Evolutionary conservation across 2,797 vertebrate genomes (phyloP).

Genomic region (Orientallactaga sibirica): DNA sequence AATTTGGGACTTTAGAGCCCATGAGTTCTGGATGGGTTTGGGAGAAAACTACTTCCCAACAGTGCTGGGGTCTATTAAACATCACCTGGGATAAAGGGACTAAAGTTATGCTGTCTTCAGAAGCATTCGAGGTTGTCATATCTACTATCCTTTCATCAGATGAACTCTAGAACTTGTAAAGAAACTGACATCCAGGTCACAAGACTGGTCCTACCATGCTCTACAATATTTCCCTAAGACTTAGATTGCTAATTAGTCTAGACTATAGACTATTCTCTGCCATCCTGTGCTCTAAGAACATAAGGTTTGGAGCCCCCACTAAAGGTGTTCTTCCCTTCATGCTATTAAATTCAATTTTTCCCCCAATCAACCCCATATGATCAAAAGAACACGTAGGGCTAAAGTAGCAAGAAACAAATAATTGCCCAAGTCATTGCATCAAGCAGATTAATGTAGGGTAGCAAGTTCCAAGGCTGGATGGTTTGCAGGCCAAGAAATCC

Average conservation of each 20-base stretch:
- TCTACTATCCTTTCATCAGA: too few species aligned
- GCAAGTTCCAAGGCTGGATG: not conserved
- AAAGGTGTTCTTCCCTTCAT: not conserved
- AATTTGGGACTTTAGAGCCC: not conserved
- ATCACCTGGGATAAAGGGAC: not conserved
- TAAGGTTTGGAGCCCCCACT: not conserved
- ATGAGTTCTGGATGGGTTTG: not conserved
- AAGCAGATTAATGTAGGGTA: not conserved
- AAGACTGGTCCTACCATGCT: not conserved
- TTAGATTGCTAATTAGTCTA: not conserved
- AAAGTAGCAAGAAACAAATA: not conserved
- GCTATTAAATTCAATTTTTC: constrained; percentile 14
- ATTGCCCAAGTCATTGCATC: not conserved
- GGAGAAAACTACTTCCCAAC: not conserved
- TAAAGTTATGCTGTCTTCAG: not conserved
- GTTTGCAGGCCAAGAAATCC: constrained; percentile 17
- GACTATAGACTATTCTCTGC: not conserved
- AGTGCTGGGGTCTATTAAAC: not conserved
- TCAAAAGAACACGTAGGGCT: constrained; percentile 6
- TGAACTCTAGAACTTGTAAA: not conserved
- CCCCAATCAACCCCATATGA: not conserved
- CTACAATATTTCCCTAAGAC: not conserved
- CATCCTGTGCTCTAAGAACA: not conserved
- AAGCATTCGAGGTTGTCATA: not conserved
- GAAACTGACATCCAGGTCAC: not conserved